phyloP scores from a whole-genome alignment of 2,113 vertebrate genomes.

The Microcebus griseorufus region DNA sequence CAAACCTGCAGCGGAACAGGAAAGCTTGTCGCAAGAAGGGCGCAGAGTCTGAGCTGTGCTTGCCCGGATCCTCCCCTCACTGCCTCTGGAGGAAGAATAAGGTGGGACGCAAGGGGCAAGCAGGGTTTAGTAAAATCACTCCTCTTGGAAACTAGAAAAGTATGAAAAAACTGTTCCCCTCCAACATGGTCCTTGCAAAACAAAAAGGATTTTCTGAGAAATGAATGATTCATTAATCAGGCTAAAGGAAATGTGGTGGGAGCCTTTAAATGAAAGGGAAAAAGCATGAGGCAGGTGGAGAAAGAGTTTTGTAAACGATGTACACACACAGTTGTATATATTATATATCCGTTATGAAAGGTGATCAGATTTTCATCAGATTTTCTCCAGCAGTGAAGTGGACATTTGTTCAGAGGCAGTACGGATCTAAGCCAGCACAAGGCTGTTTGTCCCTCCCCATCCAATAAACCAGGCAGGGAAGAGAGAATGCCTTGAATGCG shows the following conservation, averaged over 20 bases:
- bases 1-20: too few species aligned
- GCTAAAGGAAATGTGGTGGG: neutral
- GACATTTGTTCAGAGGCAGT: neutral
- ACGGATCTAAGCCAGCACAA: neutral
- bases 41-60: neutral
- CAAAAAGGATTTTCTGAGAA: neutral
- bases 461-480: neutral
- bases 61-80: too few species aligned
- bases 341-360: neutral
- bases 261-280: neutral
- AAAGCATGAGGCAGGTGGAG: neutral
- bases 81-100: accelerated
- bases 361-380: neutral
- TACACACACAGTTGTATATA: accelerated
- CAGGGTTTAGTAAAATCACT: neutral
- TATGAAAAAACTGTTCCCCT: neutral
- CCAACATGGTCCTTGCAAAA: neutral
- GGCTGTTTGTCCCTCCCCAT: neutral
- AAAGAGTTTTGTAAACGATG: neutral
- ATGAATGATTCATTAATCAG: neutral
- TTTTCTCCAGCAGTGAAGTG: too few species aligned
- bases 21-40: accelerated
- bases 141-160: neutral
- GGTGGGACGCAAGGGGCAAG: neutral
- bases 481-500: too few species aligned